These are phyloP conservation scores for Ispidina lecontei DNA, from an alignment of 2,797 vertebrate genomes.

Conservation along the genomic window DNA sequence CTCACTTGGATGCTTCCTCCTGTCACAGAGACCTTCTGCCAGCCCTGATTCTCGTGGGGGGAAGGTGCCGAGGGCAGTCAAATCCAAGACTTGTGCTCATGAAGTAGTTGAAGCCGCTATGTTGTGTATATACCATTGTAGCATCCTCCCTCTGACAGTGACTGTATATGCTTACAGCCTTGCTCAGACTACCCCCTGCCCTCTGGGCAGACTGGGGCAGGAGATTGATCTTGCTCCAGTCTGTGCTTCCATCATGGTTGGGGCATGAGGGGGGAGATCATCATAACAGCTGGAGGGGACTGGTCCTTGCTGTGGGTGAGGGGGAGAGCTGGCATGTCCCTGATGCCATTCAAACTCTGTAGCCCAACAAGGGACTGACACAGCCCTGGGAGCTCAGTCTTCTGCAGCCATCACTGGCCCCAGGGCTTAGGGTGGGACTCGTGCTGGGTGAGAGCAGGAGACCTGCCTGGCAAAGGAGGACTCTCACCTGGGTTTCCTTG, in stretches of 20 bases:
- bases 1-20: not conserved
- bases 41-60: not conserved
- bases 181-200: not conserved
- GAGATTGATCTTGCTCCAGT: not conserved
- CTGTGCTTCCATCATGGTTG: not conserved
- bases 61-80: not conserved
- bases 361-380: not conserved
- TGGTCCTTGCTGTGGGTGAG: not conserved
- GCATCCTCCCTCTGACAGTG: slow-evolving; percentile 18
- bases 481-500: not conserved
- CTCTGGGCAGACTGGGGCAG: not conserved
- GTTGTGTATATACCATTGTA: slow-evolving; percentile 40
- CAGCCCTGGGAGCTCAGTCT: not conserved
- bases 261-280: not conserved
- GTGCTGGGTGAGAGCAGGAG: not conserved
- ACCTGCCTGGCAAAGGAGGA: not conserved
- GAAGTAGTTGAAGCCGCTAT: slow-evolving; percentile 9
- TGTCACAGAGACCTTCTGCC: rapidly evolving
- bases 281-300: not conserved
- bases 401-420: not conserved
- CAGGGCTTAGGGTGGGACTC: rapidly evolving
- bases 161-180: slow-evolving; percentile 25
- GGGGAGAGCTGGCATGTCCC: rapidly evolving
- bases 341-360: not conserved
- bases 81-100: slow-evolving; percentile 9